Conservation (phyloP, 2,113 vertebrate species). For the Bubo bubo region DNA sequence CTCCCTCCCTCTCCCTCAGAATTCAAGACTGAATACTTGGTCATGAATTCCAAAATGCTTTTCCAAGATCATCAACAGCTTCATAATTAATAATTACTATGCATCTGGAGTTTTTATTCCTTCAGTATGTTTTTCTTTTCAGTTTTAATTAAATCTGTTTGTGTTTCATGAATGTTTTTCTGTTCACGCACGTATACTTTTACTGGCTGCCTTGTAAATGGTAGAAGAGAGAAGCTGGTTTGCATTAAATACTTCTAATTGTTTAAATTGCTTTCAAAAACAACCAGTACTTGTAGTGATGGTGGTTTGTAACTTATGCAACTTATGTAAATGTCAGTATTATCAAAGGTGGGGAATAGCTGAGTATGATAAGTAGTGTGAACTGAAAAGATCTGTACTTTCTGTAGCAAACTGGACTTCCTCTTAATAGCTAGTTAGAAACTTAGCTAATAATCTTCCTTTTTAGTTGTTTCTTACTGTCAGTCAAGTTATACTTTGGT, state of each 20-base stretch:
- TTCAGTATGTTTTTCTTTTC: constrained; percentile 13
- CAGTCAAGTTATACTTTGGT: rapidly evolving
- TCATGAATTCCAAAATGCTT: constrained; percentile 6
- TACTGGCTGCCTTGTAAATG: neutral
- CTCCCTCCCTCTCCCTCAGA: neutral
- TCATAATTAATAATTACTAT: neutral
- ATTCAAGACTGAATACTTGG: neutral
- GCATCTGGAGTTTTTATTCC: constrained; percentile 27
- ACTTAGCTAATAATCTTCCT: neutral
- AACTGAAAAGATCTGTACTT: neutral
- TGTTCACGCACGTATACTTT: neutral
- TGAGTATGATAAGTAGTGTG: neutral
- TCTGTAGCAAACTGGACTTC: neutral
- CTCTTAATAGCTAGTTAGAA: neutral
- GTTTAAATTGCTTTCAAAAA: neutral
- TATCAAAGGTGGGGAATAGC: neutral
- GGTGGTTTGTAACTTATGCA: neutral
- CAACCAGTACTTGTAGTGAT: neutral
- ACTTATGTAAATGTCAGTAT: neutral
- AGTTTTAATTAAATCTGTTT: constrained; percentile 20
- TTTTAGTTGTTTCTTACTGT: neutral
- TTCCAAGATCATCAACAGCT: neutral
- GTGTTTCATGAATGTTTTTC: neutral
- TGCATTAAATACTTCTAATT: constrained; percentile 41
- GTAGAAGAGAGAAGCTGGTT: constrained; percentile 8